Conservation (phyloP, 2,113 vertebrate genomes). For the Odocoileus hemionus region DNA sequence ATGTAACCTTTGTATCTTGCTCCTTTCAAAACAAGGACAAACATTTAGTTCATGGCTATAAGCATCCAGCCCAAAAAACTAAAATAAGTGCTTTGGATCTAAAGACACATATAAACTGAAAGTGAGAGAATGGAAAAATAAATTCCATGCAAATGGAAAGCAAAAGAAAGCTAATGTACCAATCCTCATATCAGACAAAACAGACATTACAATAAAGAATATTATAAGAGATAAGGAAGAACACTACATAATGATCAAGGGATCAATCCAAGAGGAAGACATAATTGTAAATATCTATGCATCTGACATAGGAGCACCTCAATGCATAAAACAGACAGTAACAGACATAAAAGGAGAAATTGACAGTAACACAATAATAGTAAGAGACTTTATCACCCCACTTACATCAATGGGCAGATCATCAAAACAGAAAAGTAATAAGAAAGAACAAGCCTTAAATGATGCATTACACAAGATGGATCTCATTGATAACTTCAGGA, state of each 20-base stretch:
- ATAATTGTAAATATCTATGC: too few relatives aligned
- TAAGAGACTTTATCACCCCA: not conserved
- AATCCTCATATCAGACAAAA: too few relatives aligned
- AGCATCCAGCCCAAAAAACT: not conserved
- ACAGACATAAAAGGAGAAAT: too few relatives aligned
- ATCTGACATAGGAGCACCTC: too few relatives aligned
- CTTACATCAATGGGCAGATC: not conserved
- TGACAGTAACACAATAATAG: not conserved
- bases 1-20: not conserved
- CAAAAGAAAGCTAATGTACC: too few relatives aligned
- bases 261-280: too few relatives aligned
- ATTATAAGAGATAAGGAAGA: too few relatives aligned
- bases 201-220: too few relatives aligned
- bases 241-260: too few relatives aligned
- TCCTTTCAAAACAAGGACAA: not conserved
- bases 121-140: too few relatives aligned
- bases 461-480: not conserved
- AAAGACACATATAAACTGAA: not conserved
- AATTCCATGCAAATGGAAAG: too few relatives aligned
- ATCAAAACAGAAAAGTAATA: not conserved
- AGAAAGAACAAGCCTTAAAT: not conserved
- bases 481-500: not conserved
- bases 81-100: not conserved
- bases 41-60: not conserved
- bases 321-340: too few relatives aligned